A percentile compares a stretch with the other conserved stretches of the same genome.
Conservation (phyloP, 2,888 invertebrate species). For the Agrotis clavis region DNA sequence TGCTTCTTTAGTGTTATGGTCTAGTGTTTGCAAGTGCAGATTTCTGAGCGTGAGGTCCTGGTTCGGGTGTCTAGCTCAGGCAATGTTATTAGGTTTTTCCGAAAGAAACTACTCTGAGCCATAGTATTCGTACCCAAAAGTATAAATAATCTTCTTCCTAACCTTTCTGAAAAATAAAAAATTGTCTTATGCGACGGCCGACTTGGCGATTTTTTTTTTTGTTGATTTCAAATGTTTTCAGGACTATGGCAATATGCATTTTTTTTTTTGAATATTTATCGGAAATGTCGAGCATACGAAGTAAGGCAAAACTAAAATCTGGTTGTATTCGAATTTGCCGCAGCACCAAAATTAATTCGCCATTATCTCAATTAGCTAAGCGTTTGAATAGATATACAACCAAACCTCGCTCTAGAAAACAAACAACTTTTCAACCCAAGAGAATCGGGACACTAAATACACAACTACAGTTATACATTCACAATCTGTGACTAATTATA, state of each 20-base stretch:
- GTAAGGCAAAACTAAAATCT: too few species aligned
- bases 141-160: too few species aligned
- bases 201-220: too few species aligned
- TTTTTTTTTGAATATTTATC: not conserved
- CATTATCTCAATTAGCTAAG: not conserved
- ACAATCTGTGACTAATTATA: constrained; percentile 54
- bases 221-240: too few species aligned
- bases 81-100: not conserved
- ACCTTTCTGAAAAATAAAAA: too few species aligned
- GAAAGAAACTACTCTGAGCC: too few species aligned
- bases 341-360: not conserved
- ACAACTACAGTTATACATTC: constrained; percentile 49
- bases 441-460: constrained; percentile 65
- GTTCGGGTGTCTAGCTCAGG: not conserved
- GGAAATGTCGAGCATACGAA: not conserved
- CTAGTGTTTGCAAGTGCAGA: not conserved
- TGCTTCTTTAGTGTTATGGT: not conserved
- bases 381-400: constrained; percentile 10
- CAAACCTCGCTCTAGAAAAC: constrained; percentile 55
- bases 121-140: too few species aligned
- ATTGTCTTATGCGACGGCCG: too few species aligned
- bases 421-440: constrained; percentile 58
- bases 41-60: not conserved
- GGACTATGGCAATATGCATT: too few species aligned
- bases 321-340: not conserved